A percentile compares a stretch with the other conserved stretches of the same genome.
Conservation (phyloP, 2,797 vertebrate species). For the Chaunax sp. region DNA sequence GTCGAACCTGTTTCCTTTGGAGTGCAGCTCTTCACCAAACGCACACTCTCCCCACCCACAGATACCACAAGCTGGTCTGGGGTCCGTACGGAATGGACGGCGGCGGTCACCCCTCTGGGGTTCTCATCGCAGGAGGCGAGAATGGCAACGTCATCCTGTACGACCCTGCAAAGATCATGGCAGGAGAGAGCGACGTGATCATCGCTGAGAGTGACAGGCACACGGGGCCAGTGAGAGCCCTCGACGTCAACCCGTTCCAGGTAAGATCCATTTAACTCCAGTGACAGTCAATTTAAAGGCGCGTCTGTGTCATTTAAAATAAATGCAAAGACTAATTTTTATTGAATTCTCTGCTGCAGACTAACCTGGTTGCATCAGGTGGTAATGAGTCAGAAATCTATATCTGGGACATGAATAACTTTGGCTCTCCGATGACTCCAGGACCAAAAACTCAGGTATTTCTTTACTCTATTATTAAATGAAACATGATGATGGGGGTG, state of each 20-base stretch:
- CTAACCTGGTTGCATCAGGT: constrained; percentile 95
- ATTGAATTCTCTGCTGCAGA: constrained; percentile 70
- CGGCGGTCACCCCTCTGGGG: constrained; percentile 83
- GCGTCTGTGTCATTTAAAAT: background rate
- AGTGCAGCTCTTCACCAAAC: background rate
- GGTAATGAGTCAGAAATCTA: constrained; percentile 99
- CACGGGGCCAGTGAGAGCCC: constrained; percentile 92
- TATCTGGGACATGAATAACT: constrained; percentile 98
- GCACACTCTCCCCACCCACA: constrained; percentile 53
- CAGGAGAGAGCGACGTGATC: constrained; percentile 88
- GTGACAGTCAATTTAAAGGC: accelerated
- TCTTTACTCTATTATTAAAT: background rate
- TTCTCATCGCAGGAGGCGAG: constrained; percentile 95
- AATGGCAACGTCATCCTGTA: constrained; percentile 96
- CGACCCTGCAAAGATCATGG: constrained; percentile 91
- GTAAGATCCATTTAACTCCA: constrained; percentile 68
- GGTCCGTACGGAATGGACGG: constrained; percentile 86
- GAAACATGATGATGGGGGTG: too few species aligned
- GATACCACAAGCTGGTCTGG: constrained; percentile 98
- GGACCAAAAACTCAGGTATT: constrained; percentile 95
- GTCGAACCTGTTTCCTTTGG: too few species aligned
- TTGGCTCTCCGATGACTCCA: constrained; percentile 95
- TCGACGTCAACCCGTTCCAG: constrained; percentile 96
- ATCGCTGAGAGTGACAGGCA: constrained; percentile 93
- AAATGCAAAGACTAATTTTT: background rate